Conservation (phyloP, 2,797 vertebrate genomes). For the Paguma larvata region DNA sequence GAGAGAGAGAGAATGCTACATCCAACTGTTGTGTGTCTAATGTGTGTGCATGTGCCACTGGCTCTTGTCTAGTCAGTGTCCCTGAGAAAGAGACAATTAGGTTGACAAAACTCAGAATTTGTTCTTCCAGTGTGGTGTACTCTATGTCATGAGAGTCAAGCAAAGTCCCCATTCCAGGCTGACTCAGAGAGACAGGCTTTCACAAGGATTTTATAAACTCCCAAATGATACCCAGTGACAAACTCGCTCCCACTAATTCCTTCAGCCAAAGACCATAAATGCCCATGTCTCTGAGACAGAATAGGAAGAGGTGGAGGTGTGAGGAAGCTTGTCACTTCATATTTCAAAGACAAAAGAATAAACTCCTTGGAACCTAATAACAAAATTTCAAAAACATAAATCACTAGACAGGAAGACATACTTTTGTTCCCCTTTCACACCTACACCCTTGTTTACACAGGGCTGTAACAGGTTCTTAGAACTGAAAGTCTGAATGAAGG, state of each 20-base stretch:
- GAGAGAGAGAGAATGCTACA: background rate
- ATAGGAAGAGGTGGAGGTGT: background rate
- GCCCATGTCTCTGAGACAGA: background rate
- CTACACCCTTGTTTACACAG: background rate
- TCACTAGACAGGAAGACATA: background rate
- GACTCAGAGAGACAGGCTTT: background rate
- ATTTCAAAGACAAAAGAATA: constrained; percentile 29
- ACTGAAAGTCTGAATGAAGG: background rate
- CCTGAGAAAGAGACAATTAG: background rate
- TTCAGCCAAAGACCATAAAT: background rate
- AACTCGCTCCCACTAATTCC: background rate
- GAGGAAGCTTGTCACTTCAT: background rate
- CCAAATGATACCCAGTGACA: background rate
- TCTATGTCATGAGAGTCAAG: background rate
- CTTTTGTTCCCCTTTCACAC: background rate
- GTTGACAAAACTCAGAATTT: background rate
- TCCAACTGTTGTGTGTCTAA: no score
- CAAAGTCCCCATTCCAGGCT: background rate
- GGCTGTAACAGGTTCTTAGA: background rate
- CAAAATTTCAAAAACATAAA: constrained; percentile 3
- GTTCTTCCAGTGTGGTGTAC: background rate
- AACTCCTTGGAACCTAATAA: background rate
- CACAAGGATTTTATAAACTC: background rate
- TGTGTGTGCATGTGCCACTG: no score
- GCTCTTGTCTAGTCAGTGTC: background rate